Conservation (phyloP, 2,888 invertebrate genomes). For the Pseudococcus jackbeardsleyi region DNA sequence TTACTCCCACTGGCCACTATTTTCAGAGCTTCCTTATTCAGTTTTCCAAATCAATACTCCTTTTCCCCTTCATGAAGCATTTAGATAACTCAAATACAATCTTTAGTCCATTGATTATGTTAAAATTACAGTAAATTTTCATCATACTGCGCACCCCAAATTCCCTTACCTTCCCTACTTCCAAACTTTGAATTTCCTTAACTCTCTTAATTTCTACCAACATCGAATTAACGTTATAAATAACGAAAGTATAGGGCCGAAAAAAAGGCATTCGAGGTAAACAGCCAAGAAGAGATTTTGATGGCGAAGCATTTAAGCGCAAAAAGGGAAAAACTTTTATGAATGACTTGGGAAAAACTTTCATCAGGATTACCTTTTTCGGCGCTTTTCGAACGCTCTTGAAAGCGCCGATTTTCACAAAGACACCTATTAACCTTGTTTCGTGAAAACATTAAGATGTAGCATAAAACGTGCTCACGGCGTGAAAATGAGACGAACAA, state of each 20-base stretch:
- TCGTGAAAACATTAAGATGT: not conserved
- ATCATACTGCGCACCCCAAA: not conserved
- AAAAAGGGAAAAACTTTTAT: slow-evolving; percentile 6
- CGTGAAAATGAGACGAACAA: not conserved
- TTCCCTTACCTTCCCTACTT: not conserved
- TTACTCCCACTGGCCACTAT: not conserved
- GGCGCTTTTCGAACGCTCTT: not conserved
- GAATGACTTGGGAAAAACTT: slow-evolving; percentile 25
- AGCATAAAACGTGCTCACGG: not conserved
- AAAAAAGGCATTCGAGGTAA: not conserved
- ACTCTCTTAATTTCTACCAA: not conserved
- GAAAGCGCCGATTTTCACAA: not conserved
- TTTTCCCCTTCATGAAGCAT: not conserved
- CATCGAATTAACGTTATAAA: slow-evolving; percentile 31
- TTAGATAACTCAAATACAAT: not conserved
- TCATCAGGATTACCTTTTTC: slow-evolving; percentile 37
- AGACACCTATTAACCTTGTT: slow-evolving; percentile 36
- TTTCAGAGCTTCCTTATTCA: not conserved
- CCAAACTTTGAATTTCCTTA: not conserved
- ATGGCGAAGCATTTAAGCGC: slow-evolving; percentile 36
- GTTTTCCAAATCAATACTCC: not conserved
- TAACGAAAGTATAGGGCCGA: not conserved
- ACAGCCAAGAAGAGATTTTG: not conserved
- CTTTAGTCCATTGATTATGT: not conserved
- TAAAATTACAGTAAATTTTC: slow-evolving; percentile 2